Base-by-base conservation (phyloP, 2,888 invertebrate genomes). In the Oscheius sp. region DNA sequence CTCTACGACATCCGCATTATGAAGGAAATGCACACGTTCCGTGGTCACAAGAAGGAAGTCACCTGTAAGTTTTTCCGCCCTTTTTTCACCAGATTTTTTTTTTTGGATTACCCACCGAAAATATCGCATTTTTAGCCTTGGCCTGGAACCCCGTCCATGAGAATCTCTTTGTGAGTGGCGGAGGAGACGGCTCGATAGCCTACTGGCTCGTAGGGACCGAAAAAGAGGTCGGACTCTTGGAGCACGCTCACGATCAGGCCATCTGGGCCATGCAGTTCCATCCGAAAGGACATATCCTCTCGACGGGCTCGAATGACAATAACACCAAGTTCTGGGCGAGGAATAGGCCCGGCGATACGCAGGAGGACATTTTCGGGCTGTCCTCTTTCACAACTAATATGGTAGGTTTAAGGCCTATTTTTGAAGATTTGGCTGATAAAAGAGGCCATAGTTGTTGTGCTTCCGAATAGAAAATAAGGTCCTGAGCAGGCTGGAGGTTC, bases 231-330 rank as follows among this genome's bases (percentile, higher is more conserved):
- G 98, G 98, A 29, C 94, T 94, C 29, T 96, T 99, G 88, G 98
- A 99, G 91, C 95, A 96, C 88, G 99, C 99, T 2, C 99, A 99
- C 90, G 99, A 99, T 90, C 89, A 89, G 76, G 86, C 89, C 89
- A 96, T 99, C 2, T 99, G 99, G 99, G 95, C 96, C 13, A 92
- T 99, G 89, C 96, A 96, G 47, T 99, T 99, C 99, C 99, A 99
- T 92, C 99, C 99, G 0, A 91, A 99, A 29, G 99, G 99, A 0
- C 99, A 99, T 89, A 98, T 99, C 86, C 92, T 99, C 48, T 97
- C 96, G 89, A 96, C 98, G 2, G 99, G 87, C 74, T 98, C 98
- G n/a, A 99, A 99, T 91, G 99, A 99, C 91, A 98, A 99, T 89
- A 96, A 97, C 37, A 92, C 92, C 35, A 99, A 99, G 91, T 99